Evolutionary conservation across 2,797 vertebrate species (phyloP), one percentile per base, ranked within the genome.

Genomic region (Vespertilio murinus): DNA sequence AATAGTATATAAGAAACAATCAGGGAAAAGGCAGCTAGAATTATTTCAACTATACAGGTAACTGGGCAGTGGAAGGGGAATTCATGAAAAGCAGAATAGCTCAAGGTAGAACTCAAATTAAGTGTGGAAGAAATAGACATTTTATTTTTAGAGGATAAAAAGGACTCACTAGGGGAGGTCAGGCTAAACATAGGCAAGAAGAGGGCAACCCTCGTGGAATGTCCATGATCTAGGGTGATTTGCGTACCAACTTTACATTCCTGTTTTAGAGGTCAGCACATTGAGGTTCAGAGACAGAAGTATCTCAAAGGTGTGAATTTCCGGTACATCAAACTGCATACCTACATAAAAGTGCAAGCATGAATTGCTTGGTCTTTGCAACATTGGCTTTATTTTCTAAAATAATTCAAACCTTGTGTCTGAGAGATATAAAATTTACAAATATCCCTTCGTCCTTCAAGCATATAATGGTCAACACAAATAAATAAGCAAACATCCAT

Each of bases 141-240:
- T 49, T 65, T n/a, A 23, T 42, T 83, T 56, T 65, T 12, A 40
- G n/a, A 69, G 49, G n/a, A 40, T 8, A 69, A 86, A 38, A 71
- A 93, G 2, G 18, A 61, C 6, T 74, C 9, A 4, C 33, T 6
- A 33, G 22, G 25, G 8, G 35, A 61, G 3, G 4, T 4, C 16
- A 12, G 11, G 6, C 2, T 5, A 28, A 35, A n/a, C 0, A 0
- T 11, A 52, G 25, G 6, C 18, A 47, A 28, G n/a, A 10, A 38
- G 12, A 0, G 3, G 8, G 6, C 8, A 22, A 12, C 4, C 6
- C 8, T 38, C 14, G 30, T 0, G 0, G 30, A 25, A 42, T 12
- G 11, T 17, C 17, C 22, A 10, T 13, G 30, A n/a, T 13, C 23
- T n/a, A 28, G n/a, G 9, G 33, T 9, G 10, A 75, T 30, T 47